phyloP scores from a whole-genome alignment of 64 coral and sea anemone species.

The Acropora tenuis region DNA sequence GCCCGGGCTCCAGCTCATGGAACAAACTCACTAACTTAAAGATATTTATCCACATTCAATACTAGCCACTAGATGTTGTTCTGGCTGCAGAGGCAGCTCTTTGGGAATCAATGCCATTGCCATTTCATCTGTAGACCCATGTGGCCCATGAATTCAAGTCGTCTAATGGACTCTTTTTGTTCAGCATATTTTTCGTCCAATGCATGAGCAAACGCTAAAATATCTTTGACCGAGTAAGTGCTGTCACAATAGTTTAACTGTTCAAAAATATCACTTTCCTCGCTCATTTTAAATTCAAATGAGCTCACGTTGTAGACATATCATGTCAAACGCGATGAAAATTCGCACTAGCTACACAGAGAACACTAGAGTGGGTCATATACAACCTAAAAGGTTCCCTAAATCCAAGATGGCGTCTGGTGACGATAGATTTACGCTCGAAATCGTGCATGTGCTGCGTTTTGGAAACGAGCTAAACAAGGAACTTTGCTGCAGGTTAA shows the following conservation, averaged over 20 bases:
- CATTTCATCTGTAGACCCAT: slow-evolving; percentile 27
- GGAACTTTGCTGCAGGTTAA: slow-evolving; percentile 7
- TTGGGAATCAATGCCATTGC: slow-evolving; percentile 26
- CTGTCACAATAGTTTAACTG: background rate
- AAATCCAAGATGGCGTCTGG: background rate
- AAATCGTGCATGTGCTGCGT: slow-evolving; percentile 24
- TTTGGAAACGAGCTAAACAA: slow-evolving; percentile 8
- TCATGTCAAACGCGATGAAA: background rate
- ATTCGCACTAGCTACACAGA: slow-evolving; percentile 3
- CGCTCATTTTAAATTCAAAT: background rate
- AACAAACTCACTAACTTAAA: too few relatives aligned
- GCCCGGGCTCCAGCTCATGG: too few relatives aligned
- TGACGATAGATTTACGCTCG: background rate
- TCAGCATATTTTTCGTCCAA: slow-evolving; percentile 31
- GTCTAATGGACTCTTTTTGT: slow-evolving; percentile 35
- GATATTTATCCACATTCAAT: too few relatives aligned
- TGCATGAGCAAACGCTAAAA: slow-evolving; percentile 17
- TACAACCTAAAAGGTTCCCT: background rate
- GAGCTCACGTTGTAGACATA: background rate
- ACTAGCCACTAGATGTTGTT: slow-evolving; percentile 18
- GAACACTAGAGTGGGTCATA: slow-evolving; percentile 17
- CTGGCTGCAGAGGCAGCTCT: slow-evolving; percentile 31
- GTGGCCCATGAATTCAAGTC: slow-evolving; percentile 23
- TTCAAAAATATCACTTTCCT: background rate
- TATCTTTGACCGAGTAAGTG: slow-evolving; percentile 12